Conservation (phyloP, 2,888 invertebrate species). For the Aphelenchoides bicaudatus region DNA sequence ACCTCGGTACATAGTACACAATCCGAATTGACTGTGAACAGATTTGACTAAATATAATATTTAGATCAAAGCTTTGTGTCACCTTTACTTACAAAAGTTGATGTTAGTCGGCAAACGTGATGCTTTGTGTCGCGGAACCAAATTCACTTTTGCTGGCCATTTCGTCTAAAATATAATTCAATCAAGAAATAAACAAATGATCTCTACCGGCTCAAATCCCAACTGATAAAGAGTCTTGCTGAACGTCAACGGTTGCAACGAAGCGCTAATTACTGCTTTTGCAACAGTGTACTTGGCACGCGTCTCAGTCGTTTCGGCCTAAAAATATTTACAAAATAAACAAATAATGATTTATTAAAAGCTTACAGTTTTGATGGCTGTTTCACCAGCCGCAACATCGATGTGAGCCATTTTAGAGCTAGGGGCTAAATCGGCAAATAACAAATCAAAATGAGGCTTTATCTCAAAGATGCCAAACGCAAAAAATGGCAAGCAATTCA, state of each 20-base stretch:
- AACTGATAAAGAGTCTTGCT: conserved; percentile 50
- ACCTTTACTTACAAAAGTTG: conserved; percentile 53
- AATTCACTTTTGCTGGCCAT: no score
- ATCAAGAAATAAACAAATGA: no score
- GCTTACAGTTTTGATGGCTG: no score
- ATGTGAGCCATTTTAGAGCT: no score
- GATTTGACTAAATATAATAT: conserved; percentile 44
- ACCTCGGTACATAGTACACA: conserved; percentile 47
- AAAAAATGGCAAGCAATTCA: no score
- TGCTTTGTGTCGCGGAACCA: conserved; percentile 53
- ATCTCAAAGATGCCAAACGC: no score
- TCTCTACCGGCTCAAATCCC: conserved; percentile 59
- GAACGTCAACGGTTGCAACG: conserved; percentile 47
- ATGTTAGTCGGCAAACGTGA: conserved; percentile 58
- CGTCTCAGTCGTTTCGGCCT: conserved; percentile 11
- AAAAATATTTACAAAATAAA: no score
- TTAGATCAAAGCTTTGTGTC: conserved; percentile 2
- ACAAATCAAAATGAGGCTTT: no score
- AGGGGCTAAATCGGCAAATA: no score
- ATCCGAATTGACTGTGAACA: conserved; percentile 42
- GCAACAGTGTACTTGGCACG: conserved; percentile 28
- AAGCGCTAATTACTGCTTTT: conserved; percentile 34
- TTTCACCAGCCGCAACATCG: no score
- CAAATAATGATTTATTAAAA: no score
- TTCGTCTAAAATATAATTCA: no score